These are phyloP conservation scores for Aspidoscelis tigris DNA, from an alignment of 2,113 vertebrate genomes.

Conservation along the genomic window DNA sequence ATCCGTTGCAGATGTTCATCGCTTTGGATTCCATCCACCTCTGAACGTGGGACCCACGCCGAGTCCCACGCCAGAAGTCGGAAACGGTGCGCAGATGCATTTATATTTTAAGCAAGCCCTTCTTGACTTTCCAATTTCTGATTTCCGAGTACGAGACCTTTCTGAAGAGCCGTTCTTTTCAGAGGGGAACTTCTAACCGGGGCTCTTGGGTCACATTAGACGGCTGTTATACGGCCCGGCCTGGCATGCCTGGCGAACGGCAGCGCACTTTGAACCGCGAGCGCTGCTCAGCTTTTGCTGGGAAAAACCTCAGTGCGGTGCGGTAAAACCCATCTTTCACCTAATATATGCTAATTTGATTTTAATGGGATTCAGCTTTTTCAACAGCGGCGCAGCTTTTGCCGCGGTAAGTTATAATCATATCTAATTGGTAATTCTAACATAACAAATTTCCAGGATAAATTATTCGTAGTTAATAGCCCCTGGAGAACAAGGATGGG, in stretches of 20 bases:
- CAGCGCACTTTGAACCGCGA: fast-evolving
- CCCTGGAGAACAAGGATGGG: slow-evolving; percentile 66
- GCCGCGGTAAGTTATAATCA: slow-evolving; percentile 77
- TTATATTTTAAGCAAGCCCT: no score
- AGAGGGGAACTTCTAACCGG: no score
- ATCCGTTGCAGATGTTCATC: no score
- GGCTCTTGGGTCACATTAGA: no score
- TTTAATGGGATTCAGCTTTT: slow-evolving; percentile 76
- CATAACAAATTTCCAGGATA: slow-evolving; percentile 80
- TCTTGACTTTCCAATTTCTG: no score
- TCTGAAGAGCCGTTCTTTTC: no score
- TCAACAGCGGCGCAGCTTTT: slow-evolving; percentile 60
- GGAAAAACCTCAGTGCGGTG: slow-evolving; percentile 46
- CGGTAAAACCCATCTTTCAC: slow-evolving; percentile 53
- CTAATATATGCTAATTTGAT: slow-evolving; percentile 79
- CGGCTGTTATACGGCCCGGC: background rate
- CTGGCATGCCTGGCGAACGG: background rate
- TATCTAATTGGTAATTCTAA: slow-evolving; percentile 81
- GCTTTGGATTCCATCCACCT: no score
- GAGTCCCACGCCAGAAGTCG: no score
- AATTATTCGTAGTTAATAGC: slow-evolving; percentile 79
- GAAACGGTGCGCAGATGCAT: no score
- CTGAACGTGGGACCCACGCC: no score
- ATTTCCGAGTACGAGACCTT: no score
- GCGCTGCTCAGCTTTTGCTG: background rate